Evolutionary conservation across 2,797 vertebrate species (phyloP).

Genomic region (Eulemur albifrons): DNA sequence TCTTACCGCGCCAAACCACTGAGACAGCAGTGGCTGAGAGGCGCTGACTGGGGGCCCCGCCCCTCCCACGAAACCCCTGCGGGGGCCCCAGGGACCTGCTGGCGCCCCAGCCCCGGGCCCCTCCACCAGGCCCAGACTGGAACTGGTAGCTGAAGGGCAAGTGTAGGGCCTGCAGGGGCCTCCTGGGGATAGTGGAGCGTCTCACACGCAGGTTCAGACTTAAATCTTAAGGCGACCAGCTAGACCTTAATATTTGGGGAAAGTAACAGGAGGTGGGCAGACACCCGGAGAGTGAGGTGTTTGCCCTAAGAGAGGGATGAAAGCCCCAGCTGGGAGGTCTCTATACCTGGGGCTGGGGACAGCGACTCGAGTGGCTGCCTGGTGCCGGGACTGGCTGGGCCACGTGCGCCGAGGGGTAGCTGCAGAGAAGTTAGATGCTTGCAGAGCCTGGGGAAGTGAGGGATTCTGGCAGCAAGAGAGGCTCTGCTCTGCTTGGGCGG

Average conservation of each 20-base stretch:
- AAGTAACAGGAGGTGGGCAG: not conserved
- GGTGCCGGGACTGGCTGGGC: not conserved
- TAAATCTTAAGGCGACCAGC: not conserved
- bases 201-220: not conserved
- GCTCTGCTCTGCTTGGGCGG: not conserved
- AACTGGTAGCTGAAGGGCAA: not conserved
- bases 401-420: constrained; percentile 5
- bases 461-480: not conserved
- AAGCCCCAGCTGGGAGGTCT: not conserved
- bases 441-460: not conserved
- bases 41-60: not conserved
- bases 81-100: not conserved
- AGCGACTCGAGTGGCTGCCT: not conserved
- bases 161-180: not conserved
- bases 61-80: not conserved
- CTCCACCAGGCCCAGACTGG: not conserved
- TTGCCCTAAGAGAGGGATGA: not conserved
- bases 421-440: not conserved
- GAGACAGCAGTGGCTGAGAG: not conserved
- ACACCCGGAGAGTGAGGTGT: not conserved
- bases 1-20: not conserved
- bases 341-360: not conserved
- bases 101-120: not conserved
- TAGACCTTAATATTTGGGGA: not conserved
- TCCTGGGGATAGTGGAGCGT: not conserved